Conservation (phyloP, 2,113 vertebrate species). For the Diglossa brunneiventris region DNA sequence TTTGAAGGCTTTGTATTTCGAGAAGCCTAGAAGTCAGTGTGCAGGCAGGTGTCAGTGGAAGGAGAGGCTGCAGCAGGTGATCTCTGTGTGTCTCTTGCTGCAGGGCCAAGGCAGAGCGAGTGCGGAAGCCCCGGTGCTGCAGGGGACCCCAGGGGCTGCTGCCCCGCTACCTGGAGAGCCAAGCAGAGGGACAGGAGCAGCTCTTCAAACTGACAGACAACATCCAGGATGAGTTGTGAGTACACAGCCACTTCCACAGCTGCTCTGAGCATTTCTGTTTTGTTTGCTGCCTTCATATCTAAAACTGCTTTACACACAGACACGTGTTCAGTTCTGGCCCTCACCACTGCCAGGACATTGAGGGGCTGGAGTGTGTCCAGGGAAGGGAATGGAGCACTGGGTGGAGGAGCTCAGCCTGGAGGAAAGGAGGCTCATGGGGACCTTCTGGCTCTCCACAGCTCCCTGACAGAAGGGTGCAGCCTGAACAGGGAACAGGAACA, state of each 20-base stretch:
- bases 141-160: slow-evolving; percentile 91
- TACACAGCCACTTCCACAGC: neutral
- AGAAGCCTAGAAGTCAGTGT: neutral
- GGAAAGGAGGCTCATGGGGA: neutral
- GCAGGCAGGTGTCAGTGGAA: neutral
- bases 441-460: neutral
- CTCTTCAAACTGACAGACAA: slow-evolving; percentile 93
- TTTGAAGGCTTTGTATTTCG: neutral
- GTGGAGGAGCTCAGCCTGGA: neutral
- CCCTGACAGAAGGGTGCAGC: neutral
- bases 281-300: neutral
- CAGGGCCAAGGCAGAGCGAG: slow-evolving; percentile 84
- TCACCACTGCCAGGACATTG: neutral
- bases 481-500: neutral
- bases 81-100: neutral
- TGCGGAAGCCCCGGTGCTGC: slow-evolving; percentile 91
- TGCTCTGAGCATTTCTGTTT: neutral
- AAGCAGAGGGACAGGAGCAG: slow-evolving; percentile 94
- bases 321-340: neutral
- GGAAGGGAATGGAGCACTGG: neutral
- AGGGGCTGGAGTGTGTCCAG: neutral
- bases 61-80: neutral
- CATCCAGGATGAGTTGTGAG: slow-evolving; percentile 95
- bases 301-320: neutral
- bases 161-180: slow-evolving; percentile 82